Evolutionary conservation across 2,113 vertebrate genomes (phyloP), one percentile per base, ranked within the genome.

Genomic region (Rhinolophus ferrumequinum): DNA sequence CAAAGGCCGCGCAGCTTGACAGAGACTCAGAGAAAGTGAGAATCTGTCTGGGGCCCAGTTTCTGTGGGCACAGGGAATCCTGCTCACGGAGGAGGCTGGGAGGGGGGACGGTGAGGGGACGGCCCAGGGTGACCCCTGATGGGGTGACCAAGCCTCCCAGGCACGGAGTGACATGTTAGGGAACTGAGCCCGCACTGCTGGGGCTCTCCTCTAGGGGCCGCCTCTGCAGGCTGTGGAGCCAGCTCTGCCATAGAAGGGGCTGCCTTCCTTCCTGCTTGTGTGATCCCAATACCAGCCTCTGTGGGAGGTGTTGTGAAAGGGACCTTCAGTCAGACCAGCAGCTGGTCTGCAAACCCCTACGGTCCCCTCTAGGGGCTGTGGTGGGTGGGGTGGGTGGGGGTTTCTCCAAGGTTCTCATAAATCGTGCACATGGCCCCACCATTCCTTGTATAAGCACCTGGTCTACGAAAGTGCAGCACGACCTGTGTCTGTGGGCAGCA

Each of bases 1-100:
- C 95, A 98, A 94, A 97, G 96, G 93, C 93, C 90, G 56, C 95
- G 38, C 16, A 72, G 90, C 93, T 80, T 90, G 95, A 75, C n/a
- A 16, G 52, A 62, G 89, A 86, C 96, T 94, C 81, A 28, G 79
- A 13, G 7, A 4, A 1, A 52, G 21, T 4, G 33, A 82, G 77
- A 58, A 58, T n/a, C 24, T 33, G 18, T 52, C 33, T n/a, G 69
- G 52, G 79, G 56, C 67, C 56, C 0, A 0, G 8, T 41, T 72
- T 77, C 58, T 66, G 0, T 0, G 1, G 47, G 72, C 0, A 0
- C 33, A 24, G 79, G 83, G 87, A 60, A 56, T 54, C 38, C 88
- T 7, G 0, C 44, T 50, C 6, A 2, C 0, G 26, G 7, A 30
- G 33, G 24, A 13, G 41, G 8, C 60, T 14, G 21, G 18, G 79